A percentile compares a stretch with the other conserved stretches of the same genome.
These are phyloP conservation scores for Pollenia amentaria DNA, from an alignment of 2,888 invertebrate genomes.

Conservation along the genomic window DNA sequence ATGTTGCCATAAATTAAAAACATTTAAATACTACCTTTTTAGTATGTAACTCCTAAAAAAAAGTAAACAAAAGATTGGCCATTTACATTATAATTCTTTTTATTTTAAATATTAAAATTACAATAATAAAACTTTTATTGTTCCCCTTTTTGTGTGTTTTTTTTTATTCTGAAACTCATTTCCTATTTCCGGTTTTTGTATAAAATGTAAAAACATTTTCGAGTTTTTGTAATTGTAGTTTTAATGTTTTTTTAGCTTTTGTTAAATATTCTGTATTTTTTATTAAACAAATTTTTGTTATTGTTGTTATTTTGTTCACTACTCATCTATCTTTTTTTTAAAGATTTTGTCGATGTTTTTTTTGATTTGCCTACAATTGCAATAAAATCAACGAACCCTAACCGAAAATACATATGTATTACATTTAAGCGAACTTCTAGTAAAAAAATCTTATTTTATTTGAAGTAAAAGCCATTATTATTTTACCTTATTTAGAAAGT, in stretches of 20 bases:
- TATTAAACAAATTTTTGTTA: conserved; percentile 18
- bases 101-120: neutral
- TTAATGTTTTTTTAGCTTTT: conserved; percentile 23
- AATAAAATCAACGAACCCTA: conserved; percentile 72
- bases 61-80: too few species aligned
- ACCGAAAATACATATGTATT: conserved; percentile 53
- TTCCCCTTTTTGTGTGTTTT: conserved; percentile 4
- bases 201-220: conserved; percentile 14
- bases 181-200: conserved; percentile 68
- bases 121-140: conserved; percentile 49
- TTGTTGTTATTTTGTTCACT: conserved; percentile 30
- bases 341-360: conserved; percentile 39
- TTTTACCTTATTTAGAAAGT: conserved; percentile 64
- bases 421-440: conserved; percentile 36
- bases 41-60: too few species aligned
- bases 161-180: conserved; percentile 69
- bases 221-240: conserved; percentile 51
- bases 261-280: conserved; percentile 12
- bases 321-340: conserved; percentile 50
- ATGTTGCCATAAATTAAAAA: too few species aligned
- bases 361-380: conserved; percentile 50
- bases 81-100: too few species aligned
- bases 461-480: conserved; percentile 49
- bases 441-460: conserved; percentile 43
- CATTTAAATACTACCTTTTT: too few species aligned